These are phyloP conservation scores for Drosophila biarmipes DNA, from an alignment of 1,140 invertebrate genomes.

Conservation along the genomic window DNA sequence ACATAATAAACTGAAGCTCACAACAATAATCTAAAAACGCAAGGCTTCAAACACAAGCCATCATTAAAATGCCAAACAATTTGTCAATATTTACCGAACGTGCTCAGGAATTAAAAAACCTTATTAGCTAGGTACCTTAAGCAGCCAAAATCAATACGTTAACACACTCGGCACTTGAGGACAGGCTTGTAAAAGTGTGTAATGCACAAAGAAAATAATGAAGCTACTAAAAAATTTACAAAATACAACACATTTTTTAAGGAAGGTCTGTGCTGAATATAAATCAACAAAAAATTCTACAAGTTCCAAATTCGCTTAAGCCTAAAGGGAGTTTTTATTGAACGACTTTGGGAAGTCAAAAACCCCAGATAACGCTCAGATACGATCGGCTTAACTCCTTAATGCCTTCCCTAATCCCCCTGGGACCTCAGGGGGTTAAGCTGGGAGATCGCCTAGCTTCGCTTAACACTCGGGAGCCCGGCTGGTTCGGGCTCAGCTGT, in stretches of 20 bases:
- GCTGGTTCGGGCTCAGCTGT: constrained; percentile 59
- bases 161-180: not conserved
- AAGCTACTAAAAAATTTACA: too few species aligned
- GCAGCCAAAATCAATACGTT: not conserved
- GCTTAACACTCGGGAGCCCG: constrained; percentile 34
- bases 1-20: too few species aligned
- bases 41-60: not conserved
- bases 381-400: not conserved
- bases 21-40: not conserved
- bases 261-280: too few species aligned
- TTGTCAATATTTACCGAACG: constrained; percentile 17
- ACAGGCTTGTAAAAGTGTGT: not conserved
- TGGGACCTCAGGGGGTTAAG: constrained; percentile 18
- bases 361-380: not conserved
- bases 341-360: not conserved
- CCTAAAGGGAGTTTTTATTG: not conserved
- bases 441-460: constrained; percentile 10
- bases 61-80: not conserved
- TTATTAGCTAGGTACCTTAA: not conserved
- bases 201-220: not conserved
- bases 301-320: too few species aligned
- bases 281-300: too few species aligned
- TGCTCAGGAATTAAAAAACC: constrained; percentile 14
- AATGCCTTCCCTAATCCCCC: constrained; percentile 18
- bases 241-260: too few species aligned